Base-by-base conservation (phyloP, 2,888 invertebrate genomes). In the Camponotus fellah region DNA sequence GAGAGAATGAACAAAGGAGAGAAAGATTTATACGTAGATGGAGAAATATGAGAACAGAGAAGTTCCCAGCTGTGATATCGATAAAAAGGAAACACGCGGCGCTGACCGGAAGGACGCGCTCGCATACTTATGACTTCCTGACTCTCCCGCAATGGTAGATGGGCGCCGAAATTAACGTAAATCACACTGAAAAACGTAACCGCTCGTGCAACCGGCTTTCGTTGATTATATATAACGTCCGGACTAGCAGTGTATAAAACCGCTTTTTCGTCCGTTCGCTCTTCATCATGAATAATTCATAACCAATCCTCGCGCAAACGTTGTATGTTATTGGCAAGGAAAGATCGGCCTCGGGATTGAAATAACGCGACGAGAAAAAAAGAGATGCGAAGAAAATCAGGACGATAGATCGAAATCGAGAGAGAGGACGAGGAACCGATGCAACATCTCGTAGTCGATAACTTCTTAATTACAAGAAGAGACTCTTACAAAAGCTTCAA, bases 101-200 rank as follows among this genome's bases (percentile, higher is more conserved):
- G 86, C 87, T 90, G 90, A 88, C 91, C 92, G 92, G 93, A 92
- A 93, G 91, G 86, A 88, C 85, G 91, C 89, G 83, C 88, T 92
- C 88, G 88, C 84, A 91, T 91, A 93, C 93, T 93, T 93, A 92
- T 90, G 91, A 91, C 92, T 92, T 92, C 93, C 92, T 90, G 87
- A 81, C 77, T 86, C 65, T 83, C 81, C 66, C 62, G 76, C 69
- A 68, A 82, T 82, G 84, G 86, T 88, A 87, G 79, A 86, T 85
- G 87, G 72, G 85, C 46, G 77, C 84, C 85, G 88, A 92, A 93
- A 93, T 93, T 92, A 93, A 90, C 92, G 91, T 92, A 92, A 93
- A 93, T 93, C 91, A 92, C 90, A 90, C 88, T 82, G 83, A 82
- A 86, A 88, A 90, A 85, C 88, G 83, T 82, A 82, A 26, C 26